Conservation (phyloP, 1,140 invertebrate species). For the Papilio helenus region DNA sequence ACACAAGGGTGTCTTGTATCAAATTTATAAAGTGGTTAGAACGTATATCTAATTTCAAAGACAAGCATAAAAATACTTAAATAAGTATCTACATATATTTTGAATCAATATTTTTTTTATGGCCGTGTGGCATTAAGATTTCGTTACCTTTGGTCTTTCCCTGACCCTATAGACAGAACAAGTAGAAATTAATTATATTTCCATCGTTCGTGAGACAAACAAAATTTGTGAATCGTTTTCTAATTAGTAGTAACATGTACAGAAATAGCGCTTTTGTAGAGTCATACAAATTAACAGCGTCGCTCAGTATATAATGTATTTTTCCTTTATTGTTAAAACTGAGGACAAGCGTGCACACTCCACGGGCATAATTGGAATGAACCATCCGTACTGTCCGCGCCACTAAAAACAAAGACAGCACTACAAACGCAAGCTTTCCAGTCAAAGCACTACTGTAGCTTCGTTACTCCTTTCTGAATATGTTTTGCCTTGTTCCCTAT, state of each 20-base stretch:
- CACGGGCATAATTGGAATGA: constrained; percentile 50
- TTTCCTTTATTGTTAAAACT: constrained; percentile 44
- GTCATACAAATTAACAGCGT: constrained; percentile 12
- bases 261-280: not conserved
- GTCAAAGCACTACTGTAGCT: constrained; percentile 46
- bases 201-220: too few species aligned
- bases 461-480: constrained; percentile 46
- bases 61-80: not conserved
- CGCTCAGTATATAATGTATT: constrained; percentile 29
- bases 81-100: too few species aligned
- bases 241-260: not conserved
- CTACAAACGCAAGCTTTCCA: constrained; percentile 46
- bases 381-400: constrained; percentile 49
- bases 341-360: constrained; percentile 44
- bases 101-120: not conserved
- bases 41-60: constrained; percentile 28
- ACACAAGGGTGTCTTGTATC: not conserved
- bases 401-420: constrained; percentile 49
- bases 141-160: not conserved
- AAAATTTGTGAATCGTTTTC: not conserved
- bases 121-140: not conserved
- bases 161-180: too few species aligned
- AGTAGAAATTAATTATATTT: too few species aligned
- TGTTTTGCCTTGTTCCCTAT: constrained; percentile 29
- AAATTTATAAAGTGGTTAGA: constrained; percentile 24